phyloP scores from a whole-genome alignment of 2,113 vertebrate species.

The Oryzias javanicus region DNA sequence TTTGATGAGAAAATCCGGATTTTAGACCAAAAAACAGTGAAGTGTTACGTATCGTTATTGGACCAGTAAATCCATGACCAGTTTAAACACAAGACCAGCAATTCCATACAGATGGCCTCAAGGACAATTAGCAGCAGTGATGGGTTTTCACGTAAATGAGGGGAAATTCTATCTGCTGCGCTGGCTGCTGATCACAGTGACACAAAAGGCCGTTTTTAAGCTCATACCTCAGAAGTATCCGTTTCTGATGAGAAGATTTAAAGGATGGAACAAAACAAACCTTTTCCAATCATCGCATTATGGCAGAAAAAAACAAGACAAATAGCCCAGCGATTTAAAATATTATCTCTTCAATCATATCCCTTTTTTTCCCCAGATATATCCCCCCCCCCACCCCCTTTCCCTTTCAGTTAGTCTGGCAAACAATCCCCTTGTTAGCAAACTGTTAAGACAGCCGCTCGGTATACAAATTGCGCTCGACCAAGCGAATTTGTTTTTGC shows the following conservation, averaged over 20 bases:
- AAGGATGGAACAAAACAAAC: slow-evolving; percentile 18
- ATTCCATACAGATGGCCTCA: slow-evolving; percentile 75
- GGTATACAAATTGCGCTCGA: slow-evolving; percentile 82
- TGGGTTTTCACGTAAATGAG: slow-evolving; percentile 76
- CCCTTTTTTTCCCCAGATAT: slow-evolving; percentile 54
- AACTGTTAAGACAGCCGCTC: slow-evolving; percentile 78
- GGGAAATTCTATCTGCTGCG: slow-evolving; percentile 67
- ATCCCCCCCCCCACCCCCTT: slow-evolving; percentile 42
- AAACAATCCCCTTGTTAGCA: slow-evolving; percentile 85
- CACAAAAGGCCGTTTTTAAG: slow-evolving; percentile 55
- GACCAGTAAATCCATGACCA: slow-evolving; percentile 69
- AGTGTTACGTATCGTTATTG: slow-evolving; percentile 64
- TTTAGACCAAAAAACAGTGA: slow-evolving; percentile 6
- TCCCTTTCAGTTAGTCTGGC: slow-evolving; percentile 73
- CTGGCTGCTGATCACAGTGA: slow-evolving; percentile 68
- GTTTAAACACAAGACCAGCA: slow-evolving; percentile 62
- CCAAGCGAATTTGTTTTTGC: slow-evolving; percentile 97
- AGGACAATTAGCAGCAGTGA: slow-evolving; percentile 77
- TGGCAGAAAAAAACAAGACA: slow-evolving; percentile 45
- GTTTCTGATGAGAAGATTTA: slow-evolving; percentile 1
- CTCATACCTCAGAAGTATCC: slow-evolving; percentile 24
- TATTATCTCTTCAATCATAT: slow-evolving; percentile 71
- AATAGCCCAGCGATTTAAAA: slow-evolving; percentile 59
- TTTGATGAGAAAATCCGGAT: too few species aligned
- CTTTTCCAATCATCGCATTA: slow-evolving; percentile 22